Evolutionary conservation across 2,113 vertebrate genomes (phyloP).

Genomic region (Notarius quadriscutis): DNA sequence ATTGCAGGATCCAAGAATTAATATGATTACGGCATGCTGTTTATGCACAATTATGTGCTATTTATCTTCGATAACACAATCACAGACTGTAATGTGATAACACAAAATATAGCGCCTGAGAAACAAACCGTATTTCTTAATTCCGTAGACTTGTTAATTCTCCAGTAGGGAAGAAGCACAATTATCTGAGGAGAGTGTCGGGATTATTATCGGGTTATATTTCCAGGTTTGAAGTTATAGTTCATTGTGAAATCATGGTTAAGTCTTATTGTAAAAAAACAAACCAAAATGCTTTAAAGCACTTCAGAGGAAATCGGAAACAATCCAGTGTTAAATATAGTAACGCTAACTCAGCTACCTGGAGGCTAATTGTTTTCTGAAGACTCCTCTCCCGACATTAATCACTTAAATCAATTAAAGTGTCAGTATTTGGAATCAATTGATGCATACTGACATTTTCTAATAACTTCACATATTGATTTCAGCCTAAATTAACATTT

Average conservation of each 20-base stretch:
- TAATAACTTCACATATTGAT: neutral
- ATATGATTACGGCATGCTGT: slow-evolving; percentile 47
- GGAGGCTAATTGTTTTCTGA: neutral
- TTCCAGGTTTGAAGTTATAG: neutral
- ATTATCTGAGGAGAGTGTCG: neutral
- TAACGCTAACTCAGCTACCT: neutral
- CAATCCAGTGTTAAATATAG: neutral
- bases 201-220: neutral
- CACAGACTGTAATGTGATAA: slow-evolving; percentile 39
- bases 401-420: neutral
- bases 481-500: neutral
- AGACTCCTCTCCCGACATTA: neutral
- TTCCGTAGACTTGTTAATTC: slow-evolving; percentile 28
- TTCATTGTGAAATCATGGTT: neutral
- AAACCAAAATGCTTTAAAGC: neutral
- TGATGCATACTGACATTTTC: neutral
- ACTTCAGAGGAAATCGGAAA: too few species aligned
- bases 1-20: slow-evolving; percentile 25
- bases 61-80: slow-evolving; percentile 46
- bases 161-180: neutral
- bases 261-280: neutral
- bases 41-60: slow-evolving; percentile 50
- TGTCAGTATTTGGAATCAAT: neutral
- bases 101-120: slow-evolving; percentile 17
- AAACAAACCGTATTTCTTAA: slow-evolving; percentile 7